Conservation (phyloP, 2,797 vertebrate genomes). For the Lacerta bilineata region DNA sequence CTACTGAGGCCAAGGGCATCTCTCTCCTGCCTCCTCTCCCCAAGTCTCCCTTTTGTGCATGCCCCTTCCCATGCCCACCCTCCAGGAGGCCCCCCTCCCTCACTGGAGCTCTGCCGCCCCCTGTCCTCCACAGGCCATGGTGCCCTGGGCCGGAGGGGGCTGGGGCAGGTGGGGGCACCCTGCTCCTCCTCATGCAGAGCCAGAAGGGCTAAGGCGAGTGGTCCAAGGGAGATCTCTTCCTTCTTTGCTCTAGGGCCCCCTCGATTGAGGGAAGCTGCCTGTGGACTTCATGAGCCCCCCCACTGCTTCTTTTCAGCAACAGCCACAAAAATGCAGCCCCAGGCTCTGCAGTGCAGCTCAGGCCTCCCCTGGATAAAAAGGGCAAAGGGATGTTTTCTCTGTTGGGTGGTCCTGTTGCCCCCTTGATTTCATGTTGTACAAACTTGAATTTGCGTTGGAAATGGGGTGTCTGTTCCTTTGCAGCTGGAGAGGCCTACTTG, state of each 20-base stretch:
- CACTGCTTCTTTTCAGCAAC: background rate
- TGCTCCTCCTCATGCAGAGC: background rate
- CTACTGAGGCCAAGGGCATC: conserved; percentile 79
- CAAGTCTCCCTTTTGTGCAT: conserved; percentile 55
- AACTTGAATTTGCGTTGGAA: background rate
- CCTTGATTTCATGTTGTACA: background rate
- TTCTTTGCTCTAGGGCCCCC: background rate
- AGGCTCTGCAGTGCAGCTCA: background rate
- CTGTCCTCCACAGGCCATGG: background rate
- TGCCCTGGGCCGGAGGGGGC: no score
- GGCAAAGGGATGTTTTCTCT: background rate
- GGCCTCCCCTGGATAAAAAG: no score
- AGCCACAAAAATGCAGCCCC: background rate
- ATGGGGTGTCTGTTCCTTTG: background rate
- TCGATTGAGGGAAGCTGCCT: no score
- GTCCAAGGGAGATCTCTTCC: no score
- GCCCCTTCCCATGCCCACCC: conserved; percentile 38
- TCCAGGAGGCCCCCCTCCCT: background rate
- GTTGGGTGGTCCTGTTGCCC: background rate
- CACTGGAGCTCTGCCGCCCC: background rate
- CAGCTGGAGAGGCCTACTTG: background rate
- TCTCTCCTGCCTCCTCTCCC: background rate
- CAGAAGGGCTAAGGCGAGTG: background rate
- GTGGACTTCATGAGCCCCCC: no score
- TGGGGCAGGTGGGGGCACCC: background rate